Evolutionary conservation across 1,140 invertebrate genomes (phyloP).

Genomic region (Hyposmocoma kahamanoa): DNA sequence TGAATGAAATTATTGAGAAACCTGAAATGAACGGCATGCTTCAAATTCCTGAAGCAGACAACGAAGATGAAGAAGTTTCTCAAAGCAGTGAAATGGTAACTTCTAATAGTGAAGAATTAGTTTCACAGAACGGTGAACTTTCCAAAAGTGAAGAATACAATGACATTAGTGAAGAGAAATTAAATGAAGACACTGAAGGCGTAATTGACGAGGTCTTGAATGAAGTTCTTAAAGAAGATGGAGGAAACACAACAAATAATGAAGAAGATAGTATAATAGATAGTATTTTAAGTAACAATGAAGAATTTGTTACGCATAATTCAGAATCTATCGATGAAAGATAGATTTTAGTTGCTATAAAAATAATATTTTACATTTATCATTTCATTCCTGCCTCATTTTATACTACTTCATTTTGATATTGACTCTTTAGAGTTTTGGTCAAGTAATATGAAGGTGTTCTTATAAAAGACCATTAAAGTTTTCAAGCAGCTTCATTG

Average conservation of each 20-base stretch:
- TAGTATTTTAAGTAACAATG: constrained; percentile 24
- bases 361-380: no score
- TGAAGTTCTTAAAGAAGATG: constrained; percentile 15
- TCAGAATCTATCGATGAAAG: no score
- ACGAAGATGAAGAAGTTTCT: not conserved
- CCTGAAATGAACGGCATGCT: not conserved
- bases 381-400: no score
- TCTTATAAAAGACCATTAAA: no score
- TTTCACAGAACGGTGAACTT: not conserved
- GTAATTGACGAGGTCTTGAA: constrained; percentile 14
- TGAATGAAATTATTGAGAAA: not conserved
- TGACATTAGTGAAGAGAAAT: constrained; percentile 7
- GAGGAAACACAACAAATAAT: constrained; percentile 6
- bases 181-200: constrained; percentile 2
- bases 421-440: no score
- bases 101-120: constrained; percentile 2
- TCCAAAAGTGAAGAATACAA: constrained; percentile 2
- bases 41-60: not conserved
- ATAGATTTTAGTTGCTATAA: no score
- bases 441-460: no score
- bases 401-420: no score
- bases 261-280: constrained; percentile 27
- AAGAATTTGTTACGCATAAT: no score
- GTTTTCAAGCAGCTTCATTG: no score
- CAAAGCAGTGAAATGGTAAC: constrained; percentile 10